These are phyloP conservation scores for Panthera leo DNA, from an alignment of 2,113 vertebrate genomes.

Conservation along the genomic window DNA sequence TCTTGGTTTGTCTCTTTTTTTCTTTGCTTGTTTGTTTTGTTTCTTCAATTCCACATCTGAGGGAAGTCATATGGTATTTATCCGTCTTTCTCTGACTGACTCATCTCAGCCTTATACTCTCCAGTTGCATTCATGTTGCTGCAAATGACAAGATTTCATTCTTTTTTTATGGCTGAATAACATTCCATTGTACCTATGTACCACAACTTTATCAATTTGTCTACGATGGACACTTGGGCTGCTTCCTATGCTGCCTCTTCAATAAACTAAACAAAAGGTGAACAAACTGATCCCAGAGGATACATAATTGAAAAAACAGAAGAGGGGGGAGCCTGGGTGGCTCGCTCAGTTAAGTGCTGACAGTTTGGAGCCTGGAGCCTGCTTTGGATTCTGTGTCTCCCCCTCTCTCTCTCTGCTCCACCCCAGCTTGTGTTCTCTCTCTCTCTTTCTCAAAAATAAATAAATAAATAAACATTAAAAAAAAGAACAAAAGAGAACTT, in stretches of 20 bases:
- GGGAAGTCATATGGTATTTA: not conserved
- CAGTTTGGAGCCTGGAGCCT: too few species aligned
- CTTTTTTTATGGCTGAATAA: not conserved
- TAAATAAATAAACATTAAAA: too few species aligned
- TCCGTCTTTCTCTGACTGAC: not conserved
- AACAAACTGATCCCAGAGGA: not conserved
- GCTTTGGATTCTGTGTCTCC: too few species aligned
- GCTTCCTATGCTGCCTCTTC: not conserved
- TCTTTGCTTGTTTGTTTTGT: not conserved
- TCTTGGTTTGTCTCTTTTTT: not conserved
- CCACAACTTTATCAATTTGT: not conserved
- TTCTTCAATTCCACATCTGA: not conserved
- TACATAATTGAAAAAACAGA: conserved; percentile 12
- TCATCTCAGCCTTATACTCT: not conserved
- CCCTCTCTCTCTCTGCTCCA: too few species aligned
- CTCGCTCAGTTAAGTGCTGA: too few species aligned
- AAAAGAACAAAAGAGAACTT: not conserved
- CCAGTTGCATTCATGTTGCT: not conserved
- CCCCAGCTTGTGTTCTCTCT: too few species aligned
- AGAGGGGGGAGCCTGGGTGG: not conserved
- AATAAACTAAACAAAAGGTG: not conserved
- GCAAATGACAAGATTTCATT: not conserved
- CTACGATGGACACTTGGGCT: not conserved
- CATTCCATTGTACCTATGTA: not conserved
- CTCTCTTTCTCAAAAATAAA: too few species aligned